Evolutionary conservation across 2,113 vertebrate species (phyloP), one percentile per base, ranked within the genome.

Genomic region (Mormyrus lacerda): DNA sequence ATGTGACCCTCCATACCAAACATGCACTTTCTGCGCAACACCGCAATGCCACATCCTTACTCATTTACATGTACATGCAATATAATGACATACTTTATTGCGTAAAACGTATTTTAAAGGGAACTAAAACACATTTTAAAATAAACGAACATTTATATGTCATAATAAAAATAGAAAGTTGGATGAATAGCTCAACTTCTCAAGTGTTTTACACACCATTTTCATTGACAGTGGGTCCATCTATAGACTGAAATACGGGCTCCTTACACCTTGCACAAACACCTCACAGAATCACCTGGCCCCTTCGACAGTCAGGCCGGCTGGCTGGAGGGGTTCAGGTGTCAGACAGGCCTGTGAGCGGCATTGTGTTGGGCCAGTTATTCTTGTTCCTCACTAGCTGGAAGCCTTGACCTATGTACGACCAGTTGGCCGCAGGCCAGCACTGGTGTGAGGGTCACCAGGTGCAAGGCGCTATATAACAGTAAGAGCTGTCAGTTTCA

Each of bases 311-410:
- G 83, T 9, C 13, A 73, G 13, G 15, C 35, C 61, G 88, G 90
- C 85, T 90, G 76, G 65, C 90, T 89, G 82, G 51, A 84, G 85
- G 89, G 79, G 73, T 91, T 88, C 90, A 90, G 89, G 89, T 89
- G 58, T 90, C 88, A 87, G 58, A 76, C 88, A 90, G 88, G 79
- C 83, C 51, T 88, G 86, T 11, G n/a, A 55, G 42, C 42, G n/a
- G 69, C 83, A 21, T 83, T 55, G 48, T 84, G 55, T 47, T 17
- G 47, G 92, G 91, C 93, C 91, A 93, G 94, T 94, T 93, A 88
- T 94, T 93, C 93, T 87, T 39, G 93, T 91, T 91, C 90, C 90
- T 91, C 90, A 87, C 35, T 90, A 84, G 27, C 88, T 73, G 87
- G 76, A 51, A 65, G 87, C 7, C 21, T 87, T 89, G 92, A 91